A percentile compares a stretch with the other conserved stretches of the same genome.
These are phyloP conservation scores for Onchidella celtica DNA, from an alignment of 2,888 invertebrate species.

Conservation along the genomic window DNA sequence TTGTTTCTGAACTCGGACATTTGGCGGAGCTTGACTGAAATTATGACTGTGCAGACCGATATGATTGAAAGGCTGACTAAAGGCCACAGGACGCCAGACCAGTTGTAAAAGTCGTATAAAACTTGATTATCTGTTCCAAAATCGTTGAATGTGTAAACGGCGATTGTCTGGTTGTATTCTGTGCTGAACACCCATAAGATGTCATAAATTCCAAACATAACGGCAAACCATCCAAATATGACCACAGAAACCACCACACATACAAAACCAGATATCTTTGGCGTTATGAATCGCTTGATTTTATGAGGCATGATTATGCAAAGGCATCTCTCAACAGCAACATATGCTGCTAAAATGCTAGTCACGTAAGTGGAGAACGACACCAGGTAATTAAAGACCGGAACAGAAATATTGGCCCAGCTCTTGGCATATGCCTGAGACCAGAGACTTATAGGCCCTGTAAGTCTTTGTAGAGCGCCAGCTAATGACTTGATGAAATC, in stretches of 20 bases:
- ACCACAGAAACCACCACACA: conserved; percentile 2
- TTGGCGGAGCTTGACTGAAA: background rate
- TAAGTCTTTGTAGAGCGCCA: background rate
- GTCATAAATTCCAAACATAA: conserved; percentile 5
- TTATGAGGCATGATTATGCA: conserved; percentile 10
- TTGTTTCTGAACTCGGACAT: conserved; percentile 13
- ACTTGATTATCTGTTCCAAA: background rate
- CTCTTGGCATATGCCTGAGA: background rate
- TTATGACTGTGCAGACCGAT: background rate
- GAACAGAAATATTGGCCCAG: background rate
- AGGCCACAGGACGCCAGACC: conserved; percentile 11
- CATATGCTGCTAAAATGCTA: too few relatives aligned
- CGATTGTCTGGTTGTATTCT: background rate
- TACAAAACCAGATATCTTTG: background rate
- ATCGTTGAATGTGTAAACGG: background rate
- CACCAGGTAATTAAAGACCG: background rate
- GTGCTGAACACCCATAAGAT: conserved; percentile 2
- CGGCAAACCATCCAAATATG: conserved; percentile 4
- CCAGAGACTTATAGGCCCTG: background rate
- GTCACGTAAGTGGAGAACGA: conserved; percentile 26
- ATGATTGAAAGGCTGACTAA: conserved; percentile 8
- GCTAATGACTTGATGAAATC: conserved; percentile 18
- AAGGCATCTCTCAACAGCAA: too few relatives aligned
- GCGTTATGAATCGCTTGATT: conserved; percentile 1
- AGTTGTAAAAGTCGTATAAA: conserved; percentile 20